phyloP scores from a whole-genome alignment of 1,140 invertebrate genomes.

The Oscheius sp. region DNA sequence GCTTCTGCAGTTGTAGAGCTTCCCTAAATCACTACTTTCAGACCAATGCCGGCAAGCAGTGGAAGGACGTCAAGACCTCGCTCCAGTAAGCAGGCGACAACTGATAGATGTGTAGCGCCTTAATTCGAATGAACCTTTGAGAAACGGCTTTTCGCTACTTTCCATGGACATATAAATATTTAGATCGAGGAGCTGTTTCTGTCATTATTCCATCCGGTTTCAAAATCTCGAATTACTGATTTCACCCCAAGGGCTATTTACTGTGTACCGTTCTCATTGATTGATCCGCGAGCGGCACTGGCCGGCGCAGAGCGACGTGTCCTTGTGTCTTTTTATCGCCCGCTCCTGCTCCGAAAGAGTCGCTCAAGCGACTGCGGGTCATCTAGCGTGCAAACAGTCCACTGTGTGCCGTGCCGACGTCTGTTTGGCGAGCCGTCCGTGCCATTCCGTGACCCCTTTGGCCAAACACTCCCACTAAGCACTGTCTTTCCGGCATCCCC shows the following conservation, averaged over 20 bases:
- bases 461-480: constrained; percentile 8
- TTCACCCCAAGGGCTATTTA: no score
- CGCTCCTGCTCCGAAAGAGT: background rate
- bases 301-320: background rate
- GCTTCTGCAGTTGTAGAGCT: no score
- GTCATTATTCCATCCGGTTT: no score
- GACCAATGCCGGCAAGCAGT: constrained; percentile 42
- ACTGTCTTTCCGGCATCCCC: constrained; percentile 1
- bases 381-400: constrained; percentile 6
- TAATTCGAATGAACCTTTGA: no score
- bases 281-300: background rate
- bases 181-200: no score
- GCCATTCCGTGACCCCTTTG: constrained; percentile 12
- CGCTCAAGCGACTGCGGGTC: background rate
- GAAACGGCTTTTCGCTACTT: no score
- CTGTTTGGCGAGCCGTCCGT: constrained; percentile 8
- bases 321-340: background rate
- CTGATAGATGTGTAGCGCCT: no score
- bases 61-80: constrained; percentile 41
- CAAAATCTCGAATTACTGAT: no score
- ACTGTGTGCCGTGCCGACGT: constrained; percentile 17
- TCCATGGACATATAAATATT: no score
- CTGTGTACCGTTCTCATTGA: no score
- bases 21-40: constrained; percentile 22
- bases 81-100: no score